These are phyloP conservation scores for Anas georgica DNA, from an alignment of 2,797 vertebrate species.

Conservation along the genomic window DNA sequence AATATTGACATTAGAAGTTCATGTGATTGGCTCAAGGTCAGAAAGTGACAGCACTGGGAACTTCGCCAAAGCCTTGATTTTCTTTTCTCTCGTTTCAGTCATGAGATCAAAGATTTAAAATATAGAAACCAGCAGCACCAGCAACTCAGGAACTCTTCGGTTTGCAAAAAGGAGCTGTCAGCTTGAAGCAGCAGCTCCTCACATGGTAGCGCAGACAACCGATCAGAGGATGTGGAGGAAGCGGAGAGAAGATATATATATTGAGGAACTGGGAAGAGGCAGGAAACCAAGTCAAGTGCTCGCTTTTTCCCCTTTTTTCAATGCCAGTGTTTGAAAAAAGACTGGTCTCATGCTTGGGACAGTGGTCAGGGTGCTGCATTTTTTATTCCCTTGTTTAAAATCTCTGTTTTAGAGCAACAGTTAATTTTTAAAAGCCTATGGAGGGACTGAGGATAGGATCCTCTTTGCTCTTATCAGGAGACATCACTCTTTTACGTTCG, in stretches of 20 bases:
- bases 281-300: neutral
- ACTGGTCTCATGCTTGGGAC: neutral
- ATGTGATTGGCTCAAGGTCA: constrained; percentile 55
- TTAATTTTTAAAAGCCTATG: neutral
- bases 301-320: neutral
- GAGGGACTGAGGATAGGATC: neutral
- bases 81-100: neutral
- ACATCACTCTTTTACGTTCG: neutral
- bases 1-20: constrained; percentile 62
- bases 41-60: constrained; percentile 47
- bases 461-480: neutral
- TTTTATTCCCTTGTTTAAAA: neutral
- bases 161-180: neutral
- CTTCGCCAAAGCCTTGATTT: constrained; percentile 30
- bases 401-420: neutral
- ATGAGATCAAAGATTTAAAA: constrained; percentile 13
- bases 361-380: neutral
- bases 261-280: neutral
- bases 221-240: neutral
- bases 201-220: neutral
- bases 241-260: neutral
- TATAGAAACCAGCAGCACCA: neutral
- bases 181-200: neutral
- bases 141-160: neutral
- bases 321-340: neutral